Base-by-base conservation (phyloP, 2,113 vertebrate species). In the Butorides virescens region DNA sequence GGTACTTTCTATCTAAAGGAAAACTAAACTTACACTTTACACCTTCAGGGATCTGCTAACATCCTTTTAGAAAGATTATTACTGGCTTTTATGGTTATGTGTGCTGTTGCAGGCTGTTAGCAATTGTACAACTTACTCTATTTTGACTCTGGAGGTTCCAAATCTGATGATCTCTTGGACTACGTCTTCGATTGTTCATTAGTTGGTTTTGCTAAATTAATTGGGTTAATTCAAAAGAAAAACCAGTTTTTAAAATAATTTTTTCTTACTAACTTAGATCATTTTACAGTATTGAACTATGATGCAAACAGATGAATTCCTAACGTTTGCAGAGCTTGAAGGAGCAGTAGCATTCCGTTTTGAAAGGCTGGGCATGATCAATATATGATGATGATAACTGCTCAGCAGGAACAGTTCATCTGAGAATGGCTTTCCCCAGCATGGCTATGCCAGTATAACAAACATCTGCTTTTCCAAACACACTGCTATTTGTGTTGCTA, bases 121-220 rank as follows among this genome's bases (percentile, higher is more conserved):
- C 42, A 27, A 1, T 59, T 65, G 49, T 58, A 44, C 63, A 27
- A 9, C 18, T 63, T 37, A n/a, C 17, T 56, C 20, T 56, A 1
- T 56, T 32, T 63, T 66, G 59, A 42, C 65, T 71, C 25, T 25
- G 55, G 15, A 2, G 1, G 16, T 61, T 88, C 26, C 7, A 15
- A 14, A 25, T 34, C 1, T 2, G 15, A 15, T 62, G 39, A 34
- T 42, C 30, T 78, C 5, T 53, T 89, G 19, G 4, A 36, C 15
- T 49, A 10, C 0, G 0, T 62, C 47, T 79, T 67, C 3, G 2
- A 2, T 36, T 47, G 16, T 27, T 59, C 1, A 0, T 77, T 52
- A 15, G 11, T 58, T 72, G n/a, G 22, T 66, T 67, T 84, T 84
- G 67, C 32, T 62, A 73, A 67, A 50, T 62, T 19, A 44, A 55